Conservation (phyloP, 2,888 invertebrate species). For the Patella caerulea region DNA sequence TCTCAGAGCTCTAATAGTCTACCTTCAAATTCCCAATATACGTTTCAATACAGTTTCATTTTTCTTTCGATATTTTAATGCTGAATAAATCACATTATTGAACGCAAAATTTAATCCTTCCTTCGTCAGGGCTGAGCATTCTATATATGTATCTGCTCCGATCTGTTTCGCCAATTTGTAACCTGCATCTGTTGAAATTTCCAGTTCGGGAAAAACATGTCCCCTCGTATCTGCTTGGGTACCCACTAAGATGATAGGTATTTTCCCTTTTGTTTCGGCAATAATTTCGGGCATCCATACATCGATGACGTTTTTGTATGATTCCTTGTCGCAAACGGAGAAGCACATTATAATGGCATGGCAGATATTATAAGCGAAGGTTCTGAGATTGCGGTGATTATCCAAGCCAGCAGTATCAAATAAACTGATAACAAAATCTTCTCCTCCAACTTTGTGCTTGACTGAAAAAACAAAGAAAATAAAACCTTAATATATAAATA, state of each 20-base stretch:
- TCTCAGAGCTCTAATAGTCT: too few relatives aligned
- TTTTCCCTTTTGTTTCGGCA: conserved; percentile 46
- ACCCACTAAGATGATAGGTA: conserved; percentile 54
- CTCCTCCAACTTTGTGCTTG: conserved; percentile 49
- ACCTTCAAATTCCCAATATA: conserved; percentile 36
- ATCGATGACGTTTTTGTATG: conserved; percentile 50
- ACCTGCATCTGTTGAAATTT: conserved; percentile 48
- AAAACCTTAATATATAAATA: too few relatives aligned
- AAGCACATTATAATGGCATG: conserved; percentile 58
- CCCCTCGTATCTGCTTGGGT: conserved; percentile 56
- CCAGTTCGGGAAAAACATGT: conserved; percentile 41
- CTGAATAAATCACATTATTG: conserved; percentile 47
- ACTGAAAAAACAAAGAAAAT: conserved; percentile 38
- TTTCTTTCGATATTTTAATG: conserved; percentile 45
- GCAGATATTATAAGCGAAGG: conserved; percentile 26
- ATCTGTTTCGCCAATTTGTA: conserved; percentile 43
- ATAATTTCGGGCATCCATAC: conserved; percentile 59
- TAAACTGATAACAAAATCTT: conserved; percentile 56
- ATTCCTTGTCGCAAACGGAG: conserved; percentile 56
- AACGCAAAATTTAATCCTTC: conserved; percentile 49
- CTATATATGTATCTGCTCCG: conserved; percentile 50
- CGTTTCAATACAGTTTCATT: conserved; percentile 40
- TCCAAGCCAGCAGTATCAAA: conserved; percentile 60
- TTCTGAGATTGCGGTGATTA: neutral
- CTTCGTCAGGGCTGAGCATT: conserved; percentile 47